Percentiles rank a stretch among this genome's conserved stretches.
Evolutionary conservation across 2,888 invertebrate species (phyloP).

Genomic region (Subacronicta megacephala): DNA sequence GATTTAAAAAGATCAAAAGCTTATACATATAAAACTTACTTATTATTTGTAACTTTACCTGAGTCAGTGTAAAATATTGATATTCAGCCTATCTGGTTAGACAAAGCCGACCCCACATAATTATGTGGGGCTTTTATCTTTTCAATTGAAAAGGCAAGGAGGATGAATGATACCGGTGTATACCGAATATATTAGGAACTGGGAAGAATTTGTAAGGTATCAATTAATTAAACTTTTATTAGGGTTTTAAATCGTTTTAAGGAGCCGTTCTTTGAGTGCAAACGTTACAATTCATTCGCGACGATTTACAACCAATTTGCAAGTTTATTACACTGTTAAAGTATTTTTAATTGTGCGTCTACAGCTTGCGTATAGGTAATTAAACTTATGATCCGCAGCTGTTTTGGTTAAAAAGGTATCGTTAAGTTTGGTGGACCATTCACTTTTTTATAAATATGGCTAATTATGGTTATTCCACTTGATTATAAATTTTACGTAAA

Average conservation of each 20-base stretch:
- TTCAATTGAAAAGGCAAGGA: no score
- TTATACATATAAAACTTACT: no score
- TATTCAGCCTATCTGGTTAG: no score
- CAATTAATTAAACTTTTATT: conserved; percentile 52
- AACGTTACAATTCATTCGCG: conserved; percentile 62
- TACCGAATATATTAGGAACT: no score
- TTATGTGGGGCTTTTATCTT: no score
- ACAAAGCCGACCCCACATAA: no score
- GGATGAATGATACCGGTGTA: no score
- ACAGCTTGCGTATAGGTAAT: conserved; percentile 68
- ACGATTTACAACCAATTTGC: conserved; percentile 74
- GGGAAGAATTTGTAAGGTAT: conserved; percentile 8
- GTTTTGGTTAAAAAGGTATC: conserved; percentile 60
- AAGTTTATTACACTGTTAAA: conserved; percentile 73
- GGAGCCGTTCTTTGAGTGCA: conserved; percentile 55
- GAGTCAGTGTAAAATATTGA: no score
- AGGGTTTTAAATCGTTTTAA: conserved; percentile 38
- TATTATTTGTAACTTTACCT: no score
- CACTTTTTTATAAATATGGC: conserved; percentile 20
- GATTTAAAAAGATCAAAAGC: no score
- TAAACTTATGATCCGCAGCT: conserved; percentile 64
- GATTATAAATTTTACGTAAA: no score
- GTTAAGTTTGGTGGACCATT: conserved; percentile 57
- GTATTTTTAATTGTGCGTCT: conserved; percentile 75
- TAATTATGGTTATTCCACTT: no score